Percentiles rank a stretch among this genome's conserved stretches.
Evolutionary conservation across 2,888 invertebrate species (phyloP).

Genomic region (Dicyrtomina minuta): DNA sequence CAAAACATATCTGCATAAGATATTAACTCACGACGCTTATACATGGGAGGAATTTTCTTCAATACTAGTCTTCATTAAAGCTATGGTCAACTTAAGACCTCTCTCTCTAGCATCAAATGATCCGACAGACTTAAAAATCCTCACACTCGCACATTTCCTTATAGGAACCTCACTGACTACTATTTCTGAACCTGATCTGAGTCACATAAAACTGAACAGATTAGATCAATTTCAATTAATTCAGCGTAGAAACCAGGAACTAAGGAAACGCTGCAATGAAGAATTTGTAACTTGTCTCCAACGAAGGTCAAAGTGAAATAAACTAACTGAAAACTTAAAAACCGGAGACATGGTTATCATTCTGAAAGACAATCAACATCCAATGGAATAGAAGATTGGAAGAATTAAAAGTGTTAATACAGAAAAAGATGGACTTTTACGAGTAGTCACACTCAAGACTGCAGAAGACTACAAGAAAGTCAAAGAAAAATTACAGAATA

Average conservation of each 20-base stretch:
- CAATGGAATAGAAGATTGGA: conserved; percentile 33
- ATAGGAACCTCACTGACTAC: conserved; percentile 50
- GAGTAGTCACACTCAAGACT: conserved; percentile 34
- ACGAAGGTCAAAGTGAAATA: conserved; percentile 14
- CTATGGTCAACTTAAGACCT: conserved; percentile 53
- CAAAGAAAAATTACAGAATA: neutral
- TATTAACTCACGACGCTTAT: conserved; percentile 29
- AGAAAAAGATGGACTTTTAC: conserved; percentile 29
- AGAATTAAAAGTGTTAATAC: conserved; percentile 32
- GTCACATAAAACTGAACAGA: conserved; percentile 27
- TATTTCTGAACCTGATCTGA: conserved; percentile 16
- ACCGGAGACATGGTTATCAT: conserved; percentile 35
- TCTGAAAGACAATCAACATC: conserved; percentile 17
- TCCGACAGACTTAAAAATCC: conserved; percentile 46
- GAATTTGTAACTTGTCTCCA: conserved; percentile 33
- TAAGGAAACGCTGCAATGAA: conserved; percentile 35
- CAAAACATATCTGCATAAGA: conserved; percentile 39
- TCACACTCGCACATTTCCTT: conserved; percentile 55
- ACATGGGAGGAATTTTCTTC: conserved; percentile 49
- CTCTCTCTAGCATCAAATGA: conserved; percentile 51
- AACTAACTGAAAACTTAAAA: conserved; percentile 12
- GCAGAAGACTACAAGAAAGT: neutral
- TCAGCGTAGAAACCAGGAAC: conserved; percentile 19
- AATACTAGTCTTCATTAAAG: conserved; percentile 47
- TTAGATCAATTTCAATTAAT: conserved; percentile 32